Base-by-base conservation (phyloP, 2,888 invertebrate species). In the Callinectes sapidus region DNA sequence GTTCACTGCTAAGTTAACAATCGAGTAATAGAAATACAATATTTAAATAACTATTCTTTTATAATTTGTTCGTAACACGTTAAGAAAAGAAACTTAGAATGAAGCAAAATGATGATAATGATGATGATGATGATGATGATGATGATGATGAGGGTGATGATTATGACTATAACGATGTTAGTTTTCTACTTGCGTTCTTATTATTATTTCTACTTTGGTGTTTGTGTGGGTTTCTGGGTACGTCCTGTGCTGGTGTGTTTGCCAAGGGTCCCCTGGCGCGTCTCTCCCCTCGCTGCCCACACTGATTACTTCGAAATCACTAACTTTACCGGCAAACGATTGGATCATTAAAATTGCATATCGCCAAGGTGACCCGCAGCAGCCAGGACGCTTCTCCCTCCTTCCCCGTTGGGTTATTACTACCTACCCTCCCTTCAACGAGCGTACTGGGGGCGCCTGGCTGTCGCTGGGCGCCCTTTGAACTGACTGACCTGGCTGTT, bases 301-400 rank as follows among this genome's bases (percentile, higher is more conserved):
- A 35, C 81, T 81, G 32, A 81, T 81, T 81, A 81, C 35, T 35
- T 81, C 35, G 35, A 32, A 81, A 81, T 81, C 32, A 81, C 81
- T 81, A 81, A 81, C 81, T 81, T 81, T 81, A 81, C 81, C 81
- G 32, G 35, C 81, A 81, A 81, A 81, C 81, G 81, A 81, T 81
- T 81, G 81, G 81, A 14, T 81, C 81, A 81, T 81, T 81, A 81
- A 81, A 81, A 35, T 16, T 81, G 35, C 48, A 48, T 35, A 81
- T 35, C 35, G 28, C 32, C 81, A 81, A 81, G 81, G 81, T 87
- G 54, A 32, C 87, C 39, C 54, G 48, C 54, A 5, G 28, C 18
- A 16, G 6, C 23, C 55, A 18, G n/a, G 14, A n/a, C 28, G 3
- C 6, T 54, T 28, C 39, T 39, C 54, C 54, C n/a, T 48, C 54